Percentiles rank a stretch among this genome's conserved stretches.
These are phyloP conservation scores for Calephelis perditalis DNA, from an alignment of 2,888 invertebrate genomes.

Conservation along the genomic window DNA sequence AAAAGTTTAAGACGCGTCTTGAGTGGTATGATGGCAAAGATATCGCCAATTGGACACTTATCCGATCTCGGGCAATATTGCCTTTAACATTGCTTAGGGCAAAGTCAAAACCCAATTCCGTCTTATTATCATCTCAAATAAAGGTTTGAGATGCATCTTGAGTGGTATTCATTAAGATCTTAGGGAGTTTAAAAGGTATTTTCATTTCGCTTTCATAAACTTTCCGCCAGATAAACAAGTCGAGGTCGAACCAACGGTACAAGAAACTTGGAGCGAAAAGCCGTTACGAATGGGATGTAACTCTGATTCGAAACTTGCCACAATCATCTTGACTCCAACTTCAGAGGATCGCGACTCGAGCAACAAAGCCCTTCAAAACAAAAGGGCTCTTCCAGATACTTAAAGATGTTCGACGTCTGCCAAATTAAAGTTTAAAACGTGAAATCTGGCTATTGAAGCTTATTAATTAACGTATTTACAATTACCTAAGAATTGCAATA, in stretches of 20 bases:
- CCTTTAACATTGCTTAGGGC: too few relatives aligned
- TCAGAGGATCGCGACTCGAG: conserved; percentile 51
- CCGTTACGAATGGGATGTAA: conserved; percentile 61
- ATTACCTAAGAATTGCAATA: too few relatives aligned
- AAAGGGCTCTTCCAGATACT: conserved; percentile 55
- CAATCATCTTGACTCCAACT: conserved; percentile 57
- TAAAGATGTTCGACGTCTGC: conserved; percentile 41
- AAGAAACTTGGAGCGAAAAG: conserved; percentile 58
- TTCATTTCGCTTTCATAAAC: conserved; percentile 41
- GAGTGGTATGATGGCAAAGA: conserved; percentile 28
- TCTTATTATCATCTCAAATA: too few relatives aligned
- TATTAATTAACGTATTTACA: too few relatives aligned
- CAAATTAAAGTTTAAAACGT: conserved; percentile 38
- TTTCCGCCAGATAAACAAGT: conserved; percentile 53
- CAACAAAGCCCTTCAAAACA: conserved; percentile 63
- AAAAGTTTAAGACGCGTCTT: conserved; percentile 33
- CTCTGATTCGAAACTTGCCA: conserved; percentile 64
- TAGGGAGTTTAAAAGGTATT: conserved; percentile 21
- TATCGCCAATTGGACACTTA: conserved; percentile 31
- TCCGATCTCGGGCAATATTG: conserved; percentile 14
- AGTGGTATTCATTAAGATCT: conserved; percentile 27
- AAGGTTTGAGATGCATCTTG: conserved; percentile 35
- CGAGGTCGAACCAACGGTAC: conserved; percentile 58
- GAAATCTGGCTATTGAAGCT: not conserved
- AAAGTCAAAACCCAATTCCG: conserved; percentile 34